These are phyloP conservation scores for Heliothis virescens DNA, from an alignment of 1,140 invertebrate genomes.

Conservation along the genomic window DNA sequence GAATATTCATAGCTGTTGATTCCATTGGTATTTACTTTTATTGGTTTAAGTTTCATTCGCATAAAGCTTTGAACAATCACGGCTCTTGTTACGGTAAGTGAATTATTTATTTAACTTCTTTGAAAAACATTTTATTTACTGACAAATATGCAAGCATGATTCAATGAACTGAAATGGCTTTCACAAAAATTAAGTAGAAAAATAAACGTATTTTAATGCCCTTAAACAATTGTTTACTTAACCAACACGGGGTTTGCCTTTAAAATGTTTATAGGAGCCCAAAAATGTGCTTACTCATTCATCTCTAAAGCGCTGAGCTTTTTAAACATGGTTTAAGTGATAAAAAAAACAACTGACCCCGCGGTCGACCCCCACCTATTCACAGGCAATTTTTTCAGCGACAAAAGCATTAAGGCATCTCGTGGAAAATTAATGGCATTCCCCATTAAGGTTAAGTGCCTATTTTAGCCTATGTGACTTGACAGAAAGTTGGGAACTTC, in stretches of 20 bases:
- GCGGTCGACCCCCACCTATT: constrained; percentile 64
- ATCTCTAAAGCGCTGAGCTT: constrained; percentile 52
- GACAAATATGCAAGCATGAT: background rate
- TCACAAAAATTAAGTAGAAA: background rate
- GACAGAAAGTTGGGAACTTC: constrained; percentile 65
- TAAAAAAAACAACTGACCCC: constrained; percentile 57
- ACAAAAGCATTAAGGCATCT: constrained; percentile 72
- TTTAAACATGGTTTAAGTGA: constrained; percentile 58
- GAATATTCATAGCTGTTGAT: background rate
- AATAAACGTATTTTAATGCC: no score
- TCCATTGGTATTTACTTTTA: background rate
- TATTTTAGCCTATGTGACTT: constrained; percentile 71
- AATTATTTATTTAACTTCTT: background rate
- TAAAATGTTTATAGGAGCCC: constrained; percentile 44
- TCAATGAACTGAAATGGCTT: background rate
- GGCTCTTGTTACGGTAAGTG: background rate
- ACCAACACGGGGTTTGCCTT: constrained; percentile 8
- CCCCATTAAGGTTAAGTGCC: constrained; percentile 70
- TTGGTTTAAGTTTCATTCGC: constrained; percentile 1
- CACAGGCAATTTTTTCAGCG: constrained; percentile 65
- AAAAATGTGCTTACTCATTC: constrained; percentile 53
- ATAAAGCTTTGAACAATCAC: background rate
- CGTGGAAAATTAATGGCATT: constrained; percentile 68
- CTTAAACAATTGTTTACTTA: constrained; percentile 16
- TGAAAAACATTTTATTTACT: background rate